phyloP scores from a whole-genome alignment of 2,113 vertebrate species.

The Malurus alboscapulatus region DNA sequence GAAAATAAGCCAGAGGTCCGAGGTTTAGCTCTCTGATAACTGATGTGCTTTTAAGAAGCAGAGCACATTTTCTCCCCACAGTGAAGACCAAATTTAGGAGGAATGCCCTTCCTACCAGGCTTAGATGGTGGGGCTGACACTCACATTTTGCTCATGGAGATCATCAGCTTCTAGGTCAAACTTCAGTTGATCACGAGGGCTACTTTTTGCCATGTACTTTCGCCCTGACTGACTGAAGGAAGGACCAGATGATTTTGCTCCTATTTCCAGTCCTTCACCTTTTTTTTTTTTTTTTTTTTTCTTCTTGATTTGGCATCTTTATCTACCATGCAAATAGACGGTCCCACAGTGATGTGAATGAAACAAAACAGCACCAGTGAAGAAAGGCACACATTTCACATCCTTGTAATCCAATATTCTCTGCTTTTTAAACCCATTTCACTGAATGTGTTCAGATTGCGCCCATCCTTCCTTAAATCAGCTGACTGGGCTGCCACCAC shows the following conservation, averaged over 20 bases:
- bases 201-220: background rate
- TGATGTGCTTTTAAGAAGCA: background rate
- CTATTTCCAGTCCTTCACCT: background rate
- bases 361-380: background rate
- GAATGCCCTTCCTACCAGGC: background rate
- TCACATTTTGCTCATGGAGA: background rate
- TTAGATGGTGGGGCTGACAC: background rate
- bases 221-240: background rate
- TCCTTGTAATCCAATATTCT: background rate
- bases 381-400: background rate
- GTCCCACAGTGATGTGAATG: rapidly evolving
- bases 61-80: background rate
- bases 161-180: background rate
- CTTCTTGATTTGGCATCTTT: background rate
- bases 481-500: background rate
- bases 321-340: background rate
- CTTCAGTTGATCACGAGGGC: background rate
- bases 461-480: background rate
- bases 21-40: conserved; percentile 23
- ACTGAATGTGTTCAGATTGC: background rate
- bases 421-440: background rate
- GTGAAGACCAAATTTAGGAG: conserved; percentile 6
- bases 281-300: background rate
- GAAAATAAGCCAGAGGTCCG: background rate
- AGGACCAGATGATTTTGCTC: background rate